A percentile compares a stretch with the other conserved stretches of the same genome.
phyloP scores from a whole-genome alignment of 2,113 vertebrate genomes.

The Eonycteris spelaea region DNA sequence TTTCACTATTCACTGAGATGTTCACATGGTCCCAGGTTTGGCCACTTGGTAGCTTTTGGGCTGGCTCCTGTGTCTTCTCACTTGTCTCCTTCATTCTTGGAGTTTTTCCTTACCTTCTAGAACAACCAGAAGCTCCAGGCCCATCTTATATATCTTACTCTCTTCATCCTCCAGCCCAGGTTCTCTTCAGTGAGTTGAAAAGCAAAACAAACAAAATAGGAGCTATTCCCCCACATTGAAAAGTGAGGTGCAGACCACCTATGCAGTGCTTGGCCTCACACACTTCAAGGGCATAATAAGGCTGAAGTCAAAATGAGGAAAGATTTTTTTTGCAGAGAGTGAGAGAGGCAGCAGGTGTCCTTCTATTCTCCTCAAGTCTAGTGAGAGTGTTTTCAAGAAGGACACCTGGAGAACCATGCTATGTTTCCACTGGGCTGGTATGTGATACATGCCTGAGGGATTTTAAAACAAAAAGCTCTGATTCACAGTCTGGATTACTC shows the following conservation, averaged over 20 bases:
- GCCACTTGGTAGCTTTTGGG: background rate
- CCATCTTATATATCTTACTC: background rate
- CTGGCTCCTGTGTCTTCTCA: background rate
- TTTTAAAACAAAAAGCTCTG: background rate
- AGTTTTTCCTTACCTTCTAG: background rate
- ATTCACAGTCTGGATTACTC: background rate
- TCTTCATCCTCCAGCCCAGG: background rate
- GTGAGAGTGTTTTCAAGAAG: background rate
- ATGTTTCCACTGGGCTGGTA: background rate
- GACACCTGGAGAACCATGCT: background rate
- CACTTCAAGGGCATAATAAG: background rate
- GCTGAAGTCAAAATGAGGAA: background rate
- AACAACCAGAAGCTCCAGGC: too few species aligned
- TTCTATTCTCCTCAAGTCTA: background rate
- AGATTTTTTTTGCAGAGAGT: background rate
- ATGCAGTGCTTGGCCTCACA: background rate
- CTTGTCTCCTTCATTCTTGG: background rate
- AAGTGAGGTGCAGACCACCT: background rate
- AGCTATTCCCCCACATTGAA: background rate
- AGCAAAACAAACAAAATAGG: background rate
- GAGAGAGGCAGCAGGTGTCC: background rate
- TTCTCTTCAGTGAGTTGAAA: background rate
- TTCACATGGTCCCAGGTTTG: background rate
- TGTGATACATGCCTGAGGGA: background rate
- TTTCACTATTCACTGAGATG: background rate